Conservation (phyloP, 2,888 invertebrate species). For the Hypolimnas misippus region DNA sequence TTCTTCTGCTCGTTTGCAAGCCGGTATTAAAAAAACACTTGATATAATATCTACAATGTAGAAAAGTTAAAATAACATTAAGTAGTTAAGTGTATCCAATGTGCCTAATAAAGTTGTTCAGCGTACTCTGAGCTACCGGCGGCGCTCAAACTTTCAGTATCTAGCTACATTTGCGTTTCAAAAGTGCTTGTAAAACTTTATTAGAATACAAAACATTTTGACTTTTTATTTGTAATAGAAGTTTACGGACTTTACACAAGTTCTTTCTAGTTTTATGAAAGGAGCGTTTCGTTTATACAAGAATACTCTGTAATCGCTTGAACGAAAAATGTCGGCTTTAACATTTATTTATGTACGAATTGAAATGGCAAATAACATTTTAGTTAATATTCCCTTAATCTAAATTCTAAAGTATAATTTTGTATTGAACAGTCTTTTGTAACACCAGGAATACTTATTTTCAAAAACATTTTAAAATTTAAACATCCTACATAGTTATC, state of each 20-base stretch:
- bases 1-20: too few relatives aligned
- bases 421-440: too few relatives aligned
- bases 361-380: neutral
- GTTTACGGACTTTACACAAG: neutral
- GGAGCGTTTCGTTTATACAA: neutral
- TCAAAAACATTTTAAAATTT: too few relatives aligned
- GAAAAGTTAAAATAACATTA: neutral
- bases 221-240: constrained; percentile 9
- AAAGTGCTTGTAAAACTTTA: constrained; percentile 30
- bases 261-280: constrained; percentile 7
- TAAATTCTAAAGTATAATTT: too few relatives aligned
- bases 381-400: too few relatives aligned
- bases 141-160: constrained; percentile 10
- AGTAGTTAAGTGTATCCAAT: neutral
- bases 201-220: constrained; percentile 23
- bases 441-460: too few relatives aligned
- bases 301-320: neutral
- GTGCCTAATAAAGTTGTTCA: neutral
- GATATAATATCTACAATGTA: neutral
- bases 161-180: constrained; percentile 24
- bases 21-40: too few relatives aligned
- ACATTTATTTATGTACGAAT: neutral
- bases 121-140: neutral
- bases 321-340: neutral
- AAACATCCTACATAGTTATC: too few relatives aligned